Percentiles rank a stretch among this genome's conserved stretches.
Conservation (phyloP, 2,888 invertebrate genomes). For the Acrobasis repandana region DNA sequence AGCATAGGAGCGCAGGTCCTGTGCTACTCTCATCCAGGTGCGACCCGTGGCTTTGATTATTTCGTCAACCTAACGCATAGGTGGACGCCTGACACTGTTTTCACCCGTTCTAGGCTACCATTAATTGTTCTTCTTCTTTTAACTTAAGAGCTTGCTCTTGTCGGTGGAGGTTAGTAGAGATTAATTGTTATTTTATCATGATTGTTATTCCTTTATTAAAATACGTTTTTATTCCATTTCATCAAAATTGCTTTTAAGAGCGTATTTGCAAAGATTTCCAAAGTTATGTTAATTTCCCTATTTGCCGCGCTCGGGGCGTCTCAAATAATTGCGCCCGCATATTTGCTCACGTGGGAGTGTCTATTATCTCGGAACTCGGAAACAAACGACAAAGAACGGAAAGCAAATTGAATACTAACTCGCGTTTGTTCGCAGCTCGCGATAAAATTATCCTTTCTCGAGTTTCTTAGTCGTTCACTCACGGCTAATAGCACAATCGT, state of each 20-base stretch:
- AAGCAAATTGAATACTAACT: constrained; percentile 19
- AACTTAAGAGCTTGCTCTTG: too few relatives aligned
- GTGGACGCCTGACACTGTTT: too few relatives aligned
- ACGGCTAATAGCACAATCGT: not conserved
- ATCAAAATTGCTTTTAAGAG: constrained; percentile 4
- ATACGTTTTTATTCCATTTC: not conserved
- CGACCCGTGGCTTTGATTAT: too few relatives aligned
- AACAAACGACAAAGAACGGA: constrained; percentile 13
- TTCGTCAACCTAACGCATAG: too few relatives aligned
- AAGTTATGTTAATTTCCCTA: constrained; percentile 11
- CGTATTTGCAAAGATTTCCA: not conserved
- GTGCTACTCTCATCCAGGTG: too few relatives aligned
- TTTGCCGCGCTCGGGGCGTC: not conserved
- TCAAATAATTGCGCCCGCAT: constrained; percentile 15
- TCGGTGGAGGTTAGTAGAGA: too few relatives aligned
- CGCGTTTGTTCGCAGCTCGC: constrained; percentile 3
- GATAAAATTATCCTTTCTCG: constrained; percentile 7
- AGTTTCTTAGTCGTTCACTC: not conserved
- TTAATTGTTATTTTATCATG: too few relatives aligned
- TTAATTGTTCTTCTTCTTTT: too few relatives aligned
- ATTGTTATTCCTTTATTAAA: not conserved
- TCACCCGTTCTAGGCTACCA: too few relatives aligned
- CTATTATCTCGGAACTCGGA: constrained; percentile 18
- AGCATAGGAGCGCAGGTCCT: too few relatives aligned
- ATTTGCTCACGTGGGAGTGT: constrained; percentile 16